Conservation (phyloP, 2,888 invertebrate species). For the Chymomyza amoena region DNA sequence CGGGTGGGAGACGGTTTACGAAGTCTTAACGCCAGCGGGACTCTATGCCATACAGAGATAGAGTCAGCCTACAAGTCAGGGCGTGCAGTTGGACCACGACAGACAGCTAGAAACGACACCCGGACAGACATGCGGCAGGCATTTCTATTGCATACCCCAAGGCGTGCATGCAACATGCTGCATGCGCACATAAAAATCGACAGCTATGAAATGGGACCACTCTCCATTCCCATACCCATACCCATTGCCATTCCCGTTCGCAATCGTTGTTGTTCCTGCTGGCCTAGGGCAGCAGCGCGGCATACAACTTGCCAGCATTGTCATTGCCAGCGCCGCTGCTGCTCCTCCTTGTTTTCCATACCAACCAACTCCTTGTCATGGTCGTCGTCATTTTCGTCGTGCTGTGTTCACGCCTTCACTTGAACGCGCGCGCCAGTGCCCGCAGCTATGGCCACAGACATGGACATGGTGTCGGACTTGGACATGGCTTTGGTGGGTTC, state of each 20-base stretch:
- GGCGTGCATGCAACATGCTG: slow-evolving; percentile 53
- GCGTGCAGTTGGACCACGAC: neutral
- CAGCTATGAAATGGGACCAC: slow-evolving; percentile 55
- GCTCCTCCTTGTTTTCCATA: slow-evolving; percentile 12
- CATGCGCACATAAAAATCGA: slow-evolving; percentile 76
- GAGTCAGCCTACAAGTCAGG: neutral
- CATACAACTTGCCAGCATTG: slow-evolving; percentile 6
- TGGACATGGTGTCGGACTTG: slow-evolving; percentile 10
- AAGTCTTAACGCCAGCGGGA: no score
- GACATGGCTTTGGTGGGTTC: slow-evolving; percentile 20
- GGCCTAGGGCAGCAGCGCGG: neutral
- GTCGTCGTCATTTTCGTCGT: slow-evolving; percentile 41
- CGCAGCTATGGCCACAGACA: slow-evolving; percentile 45
- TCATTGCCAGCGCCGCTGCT: slow-evolving; percentile 35
- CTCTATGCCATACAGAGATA: neutral
- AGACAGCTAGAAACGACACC: no score
- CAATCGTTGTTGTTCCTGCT: neutral
- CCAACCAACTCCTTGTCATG: slow-evolving; percentile 16
- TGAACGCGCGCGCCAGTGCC: slow-evolving; percentile 39
- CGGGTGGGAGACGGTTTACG: no score
- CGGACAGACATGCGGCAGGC: slow-evolving; percentile 18
- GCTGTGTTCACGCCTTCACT: slow-evolving; percentile 73
- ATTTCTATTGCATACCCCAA: slow-evolving; percentile 73
- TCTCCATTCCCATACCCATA: neutral
- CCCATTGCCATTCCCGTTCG: neutral